phyloP scores from a whole-genome alignment of 2,113 vertebrate species.

The Dermatemys mawii region DNA sequence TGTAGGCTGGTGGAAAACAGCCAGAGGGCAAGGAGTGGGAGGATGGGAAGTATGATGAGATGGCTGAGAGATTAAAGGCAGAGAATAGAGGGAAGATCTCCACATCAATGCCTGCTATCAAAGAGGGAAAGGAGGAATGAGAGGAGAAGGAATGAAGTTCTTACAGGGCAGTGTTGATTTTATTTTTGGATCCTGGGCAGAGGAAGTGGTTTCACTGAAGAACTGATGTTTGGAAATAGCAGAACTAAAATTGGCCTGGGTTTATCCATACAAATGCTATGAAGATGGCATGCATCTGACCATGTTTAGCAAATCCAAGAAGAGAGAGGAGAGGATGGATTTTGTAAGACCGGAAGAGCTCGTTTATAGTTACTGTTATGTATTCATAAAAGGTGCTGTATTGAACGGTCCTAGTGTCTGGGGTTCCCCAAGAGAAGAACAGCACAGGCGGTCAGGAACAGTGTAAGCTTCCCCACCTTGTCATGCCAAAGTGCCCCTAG shows the following conservation, averaged over 20 bases:
- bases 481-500: neutral
- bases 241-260: neutral
- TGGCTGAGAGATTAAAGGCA: neutral
- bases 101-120: neutral
- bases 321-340: neutral
- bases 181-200: neutral
- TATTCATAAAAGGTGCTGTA: rapidly evolving
- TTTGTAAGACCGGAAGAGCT: neutral
- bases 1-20: neutral
- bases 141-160: neutral
- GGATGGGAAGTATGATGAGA: rapidly evolving
- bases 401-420: neutral
- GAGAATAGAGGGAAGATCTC: neutral
- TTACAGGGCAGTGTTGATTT: neutral
- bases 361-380: neutral
- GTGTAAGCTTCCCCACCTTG: neutral
- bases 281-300: neutral
- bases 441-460: neutral
- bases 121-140: neutral
- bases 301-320: neutral
- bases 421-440: neutral
- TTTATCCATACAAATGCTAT: neutral
- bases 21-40: neutral
- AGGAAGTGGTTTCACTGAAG: neutral
- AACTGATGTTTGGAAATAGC: neutral